Conservation (phyloP, 2,797 vertebrate species). For the Pelodytes ibericus region DNA sequence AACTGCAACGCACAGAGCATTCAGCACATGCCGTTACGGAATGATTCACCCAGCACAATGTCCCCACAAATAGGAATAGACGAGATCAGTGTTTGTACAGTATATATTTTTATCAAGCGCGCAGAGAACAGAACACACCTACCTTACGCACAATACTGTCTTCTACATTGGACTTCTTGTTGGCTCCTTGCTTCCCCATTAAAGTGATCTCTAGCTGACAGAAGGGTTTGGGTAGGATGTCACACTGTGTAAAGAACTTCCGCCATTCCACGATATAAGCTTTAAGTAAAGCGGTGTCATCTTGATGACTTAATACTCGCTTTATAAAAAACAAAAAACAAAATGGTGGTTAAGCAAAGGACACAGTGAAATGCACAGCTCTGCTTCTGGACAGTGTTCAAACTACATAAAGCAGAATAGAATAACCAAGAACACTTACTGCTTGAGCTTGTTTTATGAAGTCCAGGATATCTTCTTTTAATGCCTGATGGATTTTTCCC, state of each 20-base stretch:
- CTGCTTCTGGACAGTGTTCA: too few relatives aligned
- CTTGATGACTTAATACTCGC: slow-evolving; percentile 95
- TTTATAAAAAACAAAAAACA: slow-evolving; percentile 62
- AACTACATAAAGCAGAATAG: too few relatives aligned
- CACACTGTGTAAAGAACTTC: slow-evolving; percentile 97
- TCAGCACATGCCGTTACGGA: background rate
- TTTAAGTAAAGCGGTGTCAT: slow-evolving; percentile 93
- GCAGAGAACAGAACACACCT: slow-evolving; percentile 56
- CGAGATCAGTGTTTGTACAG: too few relatives aligned
- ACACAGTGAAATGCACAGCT: too few relatives aligned
- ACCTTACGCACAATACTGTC: slow-evolving; percentile 97
- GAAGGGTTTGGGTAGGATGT: slow-evolving; percentile 95
- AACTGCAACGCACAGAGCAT: slow-evolving; percentile 71
- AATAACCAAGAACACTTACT: slow-evolving; percentile 66
- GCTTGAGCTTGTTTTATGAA: slow-evolving; percentile 99
- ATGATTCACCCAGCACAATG: too few relatives aligned
- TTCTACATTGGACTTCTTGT: slow-evolving; percentile 94
- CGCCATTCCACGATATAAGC: slow-evolving; percentile 97
- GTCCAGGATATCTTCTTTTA: slow-evolving; percentile 98
- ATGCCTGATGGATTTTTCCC: slow-evolving; percentile 97
- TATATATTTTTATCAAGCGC: too few relatives aligned
- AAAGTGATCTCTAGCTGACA: slow-evolving; percentile 94
- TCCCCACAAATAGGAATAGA: too few relatives aligned
- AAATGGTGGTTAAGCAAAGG: background rate
- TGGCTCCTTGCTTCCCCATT: slow-evolving; percentile 89